phyloP scores from a whole-genome alignment of 2,113 vertebrate species.

The Acanthisitta chloris region DNA sequence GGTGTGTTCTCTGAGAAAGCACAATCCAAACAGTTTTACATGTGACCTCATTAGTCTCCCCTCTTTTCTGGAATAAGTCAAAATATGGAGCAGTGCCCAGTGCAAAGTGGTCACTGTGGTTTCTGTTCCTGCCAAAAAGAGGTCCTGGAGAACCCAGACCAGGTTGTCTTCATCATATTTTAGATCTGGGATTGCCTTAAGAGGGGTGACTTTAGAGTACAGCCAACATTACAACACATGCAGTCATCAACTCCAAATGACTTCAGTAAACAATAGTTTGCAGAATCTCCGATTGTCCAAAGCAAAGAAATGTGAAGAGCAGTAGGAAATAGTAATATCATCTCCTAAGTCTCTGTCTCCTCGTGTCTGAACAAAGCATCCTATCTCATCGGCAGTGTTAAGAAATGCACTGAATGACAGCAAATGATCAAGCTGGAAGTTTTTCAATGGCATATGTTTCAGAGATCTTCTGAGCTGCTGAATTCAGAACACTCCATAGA shows the following conservation, averaged over 20 bases:
- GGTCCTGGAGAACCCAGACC: background rate
- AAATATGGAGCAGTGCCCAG: slow-evolving; percentile 70
- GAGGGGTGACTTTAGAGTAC: background rate
- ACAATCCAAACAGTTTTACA: background rate
- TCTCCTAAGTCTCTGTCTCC: background rate
- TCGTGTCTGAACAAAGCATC: background rate
- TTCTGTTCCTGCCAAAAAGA: slow-evolving; percentile 68
- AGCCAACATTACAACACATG: background rate
- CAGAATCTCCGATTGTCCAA: background rate
- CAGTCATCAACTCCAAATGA: background rate
- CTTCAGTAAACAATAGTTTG: background rate
- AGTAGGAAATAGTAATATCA: background rate
- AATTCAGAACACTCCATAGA: background rate
- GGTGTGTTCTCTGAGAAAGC: background rate
- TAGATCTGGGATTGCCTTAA: background rate
- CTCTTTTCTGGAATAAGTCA: slow-evolving; percentile 42
- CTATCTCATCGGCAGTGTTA: background rate
- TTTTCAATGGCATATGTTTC: background rate
- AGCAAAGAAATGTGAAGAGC: background rate
- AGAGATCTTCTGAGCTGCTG: background rate
- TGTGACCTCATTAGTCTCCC: background rate
- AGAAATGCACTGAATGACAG: background rate
- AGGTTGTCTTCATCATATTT: slow-evolving; percentile 55
- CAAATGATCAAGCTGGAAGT: background rate
- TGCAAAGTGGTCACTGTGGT: slow-evolving; percentile 35